Conservation (phyloP, 2,797 vertebrate species). For the Phalloptychus januarius region DNA sequence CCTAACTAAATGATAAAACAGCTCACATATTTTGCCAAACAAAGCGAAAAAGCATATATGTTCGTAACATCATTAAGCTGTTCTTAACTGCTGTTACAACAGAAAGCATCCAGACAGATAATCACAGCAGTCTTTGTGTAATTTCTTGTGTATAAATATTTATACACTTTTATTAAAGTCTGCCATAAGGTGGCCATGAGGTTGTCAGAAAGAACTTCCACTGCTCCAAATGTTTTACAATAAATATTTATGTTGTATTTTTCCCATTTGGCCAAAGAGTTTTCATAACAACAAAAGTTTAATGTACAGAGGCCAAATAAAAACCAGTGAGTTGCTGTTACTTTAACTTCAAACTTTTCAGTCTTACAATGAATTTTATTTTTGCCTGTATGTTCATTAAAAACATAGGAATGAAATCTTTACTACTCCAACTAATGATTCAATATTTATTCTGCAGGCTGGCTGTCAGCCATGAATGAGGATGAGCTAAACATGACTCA, state of each 20-base stretch:
- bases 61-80: not conserved
- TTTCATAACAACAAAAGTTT: too few species aligned
- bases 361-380: not conserved
- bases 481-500: constrained; percentile 56
- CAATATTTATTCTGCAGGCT: constrained; percentile 48
- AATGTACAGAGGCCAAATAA: not conserved
- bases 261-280: not conserved
- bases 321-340: not conserved
- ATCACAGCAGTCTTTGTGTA: not conserved
- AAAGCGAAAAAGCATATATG: not conserved
- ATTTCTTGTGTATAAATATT: not conserved
- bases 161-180: not conserved
- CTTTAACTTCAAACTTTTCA: not conserved
- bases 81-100: not conserved
- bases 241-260: not conserved
- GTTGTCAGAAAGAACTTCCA: not conserved
- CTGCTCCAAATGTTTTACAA: not conserved
- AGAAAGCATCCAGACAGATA: not conserved
- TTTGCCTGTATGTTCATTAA: not conserved
- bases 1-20: not conserved
- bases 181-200: not conserved
- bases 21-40: not conserved
- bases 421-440: constrained; percentile 7
- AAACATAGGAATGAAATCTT: not conserved
- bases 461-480: constrained; percentile 56